Percentiles rank a stretch among this genome's conserved stretches.
phyloP scores from a whole-genome alignment of 2,888 invertebrate species.

The Agrochola lychnidis region DNA sequence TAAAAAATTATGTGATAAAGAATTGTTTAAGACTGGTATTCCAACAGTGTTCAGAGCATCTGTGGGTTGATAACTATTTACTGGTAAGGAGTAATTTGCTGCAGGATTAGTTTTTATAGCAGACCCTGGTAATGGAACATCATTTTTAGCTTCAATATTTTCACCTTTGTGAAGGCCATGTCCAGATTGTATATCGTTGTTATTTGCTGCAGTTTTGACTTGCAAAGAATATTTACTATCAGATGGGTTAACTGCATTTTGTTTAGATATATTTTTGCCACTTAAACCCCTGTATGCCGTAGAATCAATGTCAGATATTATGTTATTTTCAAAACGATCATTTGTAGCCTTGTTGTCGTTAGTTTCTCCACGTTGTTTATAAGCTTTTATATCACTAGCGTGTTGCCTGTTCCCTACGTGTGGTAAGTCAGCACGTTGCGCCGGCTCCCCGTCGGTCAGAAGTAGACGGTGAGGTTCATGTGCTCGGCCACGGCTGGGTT shows the following conservation, averaged over 20 bases:
- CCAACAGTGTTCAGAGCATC: slow-evolving; percentile 62
- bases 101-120: slow-evolving; percentile 12
- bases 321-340: background rate
- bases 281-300: background rate
- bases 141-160: slow-evolving; percentile 23
- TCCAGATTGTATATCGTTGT: background rate
- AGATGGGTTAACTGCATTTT: background rate
- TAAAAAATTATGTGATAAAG: slow-evolving; percentile 37
- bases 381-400: background rate
- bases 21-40: slow-evolving; percentile 59
- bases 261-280: background rate
- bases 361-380: background rate
- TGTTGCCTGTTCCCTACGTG: background rate
- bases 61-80: slow-evolving; percentile 14
- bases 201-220: background rate
- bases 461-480: slow-evolving; percentile 93
- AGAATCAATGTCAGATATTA: background rate
- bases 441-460: slow-evolving; percentile 79
- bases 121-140: slow-evolving; percentile 39
- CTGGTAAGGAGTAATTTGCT: slow-evolving; percentile 25
- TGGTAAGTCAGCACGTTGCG: slow-evolving; percentile 11
- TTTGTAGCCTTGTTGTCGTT: background rate
- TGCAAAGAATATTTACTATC: slow-evolving; percentile 8
- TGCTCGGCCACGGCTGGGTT: slow-evolving; percentile 88
- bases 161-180: slow-evolving; percentile 1